These are phyloP conservation scores for Odocoileus hemionus DNA, from an alignment of 2,113 vertebrate genomes.

Conservation along the genomic window DNA sequence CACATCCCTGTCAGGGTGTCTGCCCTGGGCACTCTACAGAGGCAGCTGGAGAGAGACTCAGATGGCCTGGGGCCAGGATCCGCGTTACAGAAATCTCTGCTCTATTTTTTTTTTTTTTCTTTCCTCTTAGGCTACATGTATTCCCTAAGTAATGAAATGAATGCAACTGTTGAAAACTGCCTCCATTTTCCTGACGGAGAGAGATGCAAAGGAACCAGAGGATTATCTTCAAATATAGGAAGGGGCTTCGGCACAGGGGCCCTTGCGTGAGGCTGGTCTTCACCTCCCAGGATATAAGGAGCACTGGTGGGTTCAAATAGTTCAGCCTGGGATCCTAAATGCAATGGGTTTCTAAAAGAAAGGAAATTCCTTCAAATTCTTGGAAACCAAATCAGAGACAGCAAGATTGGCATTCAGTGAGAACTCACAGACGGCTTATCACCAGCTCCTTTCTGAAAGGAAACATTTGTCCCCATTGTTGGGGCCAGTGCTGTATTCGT, in stretches of 20 bases:
- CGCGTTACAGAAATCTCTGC: not conserved
- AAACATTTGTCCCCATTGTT: not conserved
- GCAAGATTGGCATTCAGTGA: not conserved
- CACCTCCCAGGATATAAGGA: no score
- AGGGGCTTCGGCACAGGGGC: not conserved
- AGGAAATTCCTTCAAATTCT: not conserved
- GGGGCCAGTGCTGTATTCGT: accelerated
- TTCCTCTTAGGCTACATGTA: not conserved
- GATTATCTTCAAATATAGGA: not conserved
- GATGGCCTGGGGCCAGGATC: not conserved
- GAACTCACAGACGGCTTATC: not conserved
- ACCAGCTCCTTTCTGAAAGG: not conserved
- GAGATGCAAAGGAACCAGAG: not conserved
- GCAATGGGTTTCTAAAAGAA: not conserved
- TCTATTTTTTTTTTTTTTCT: not conserved
- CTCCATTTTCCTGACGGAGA: constrained; percentile 26
- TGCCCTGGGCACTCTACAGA: not conserved
- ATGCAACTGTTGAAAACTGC: constrained; percentile 48
- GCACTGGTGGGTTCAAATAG: not conserved
- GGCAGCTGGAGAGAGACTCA: not conserved
- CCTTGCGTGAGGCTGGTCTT: not conserved
- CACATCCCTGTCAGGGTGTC: not conserved
- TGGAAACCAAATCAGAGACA: not conserved
- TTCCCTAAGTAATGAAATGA: constrained; percentile 18
- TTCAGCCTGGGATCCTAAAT: no score